A percentile compares a stretch with the other conserved stretches of the same genome.
phyloP scores from a whole-genome alignment of 2,888 invertebrate genomes.

The Megamerina dolium region DNA sequence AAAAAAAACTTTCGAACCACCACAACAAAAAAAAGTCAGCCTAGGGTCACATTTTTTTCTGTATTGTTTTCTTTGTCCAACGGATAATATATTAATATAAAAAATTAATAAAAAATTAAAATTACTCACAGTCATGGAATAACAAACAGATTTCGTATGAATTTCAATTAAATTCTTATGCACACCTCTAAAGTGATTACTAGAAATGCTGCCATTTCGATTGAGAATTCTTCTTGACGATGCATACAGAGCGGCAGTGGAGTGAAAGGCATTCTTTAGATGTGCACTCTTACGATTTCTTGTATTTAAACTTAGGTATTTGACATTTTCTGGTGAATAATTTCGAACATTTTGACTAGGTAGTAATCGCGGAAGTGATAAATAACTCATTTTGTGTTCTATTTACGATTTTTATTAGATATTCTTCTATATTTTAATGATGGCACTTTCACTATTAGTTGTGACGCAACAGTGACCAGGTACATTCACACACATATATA shows the following conservation, averaged over 20 bases:
- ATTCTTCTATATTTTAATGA: too few species aligned
- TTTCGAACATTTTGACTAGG: conserved; percentile 13
- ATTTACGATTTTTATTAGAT: too few species aligned
- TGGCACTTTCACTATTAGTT: too few species aligned
- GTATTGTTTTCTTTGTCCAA: too few species aligned
- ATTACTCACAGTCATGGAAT: conserved; percentile 81
- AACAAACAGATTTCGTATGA: conserved; percentile 67
- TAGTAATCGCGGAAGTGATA: conserved; percentile 31
- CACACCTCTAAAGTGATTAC: conserved; percentile 69
- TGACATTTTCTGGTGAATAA: conserved; percentile 27
- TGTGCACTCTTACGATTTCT: conserved; percentile 23
- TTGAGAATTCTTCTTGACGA: conserved; percentile 33
- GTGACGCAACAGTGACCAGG: conserved; percentile 14
- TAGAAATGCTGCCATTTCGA: conserved; percentile 54
- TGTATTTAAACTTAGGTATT: conserved; percentile 37
- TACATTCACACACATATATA: too few species aligned
- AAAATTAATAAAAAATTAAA: too few species aligned
- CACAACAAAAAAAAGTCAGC: too few species aligned
- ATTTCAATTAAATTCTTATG: conserved; percentile 69
- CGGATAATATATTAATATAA: too few species aligned
- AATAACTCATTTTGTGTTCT: conserved; percentile 32
- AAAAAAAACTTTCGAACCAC: too few species aligned
- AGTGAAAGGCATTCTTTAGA: conserved; percentile 20
- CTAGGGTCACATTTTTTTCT: too few species aligned
- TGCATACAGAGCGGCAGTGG: conserved; percentile 32